Percentiles rank a stretch among this genome's conserved stretches.
phyloP scores from a whole-genome alignment of 2,113 vertebrate genomes.

The Eupsittula cactorum region DNA sequence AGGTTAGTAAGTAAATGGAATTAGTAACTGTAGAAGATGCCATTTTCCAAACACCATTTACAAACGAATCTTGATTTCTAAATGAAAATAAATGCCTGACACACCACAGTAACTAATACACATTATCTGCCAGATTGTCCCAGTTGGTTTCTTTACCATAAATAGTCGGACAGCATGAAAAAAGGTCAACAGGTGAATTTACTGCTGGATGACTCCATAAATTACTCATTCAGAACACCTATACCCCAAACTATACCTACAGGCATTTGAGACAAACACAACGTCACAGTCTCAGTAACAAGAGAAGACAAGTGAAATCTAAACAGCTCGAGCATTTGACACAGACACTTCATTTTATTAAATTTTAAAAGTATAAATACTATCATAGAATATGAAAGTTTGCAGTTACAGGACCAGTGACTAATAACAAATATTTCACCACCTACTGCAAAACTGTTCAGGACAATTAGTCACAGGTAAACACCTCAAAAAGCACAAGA shows the following conservation, averaged over 20 bases:
- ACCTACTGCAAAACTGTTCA: background rate
- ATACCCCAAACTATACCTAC: slow-evolving; percentile 21
- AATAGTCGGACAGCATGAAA: background rate
- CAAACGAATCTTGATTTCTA: background rate
- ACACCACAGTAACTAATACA: background rate
- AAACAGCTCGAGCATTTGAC: background rate
- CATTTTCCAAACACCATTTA: background rate
- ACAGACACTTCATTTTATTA: background rate
- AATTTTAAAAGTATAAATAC: background rate
- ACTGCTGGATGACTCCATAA: slow-evolving; percentile 34
- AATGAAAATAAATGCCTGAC: background rate
- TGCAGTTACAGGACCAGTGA: background rate
- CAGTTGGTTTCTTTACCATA: background rate
- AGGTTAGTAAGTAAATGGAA: background rate
- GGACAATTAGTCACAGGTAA: background rate
- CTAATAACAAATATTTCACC: background rate
- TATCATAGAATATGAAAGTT: background rate
- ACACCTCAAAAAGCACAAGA: background rate
- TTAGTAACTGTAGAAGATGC: background rate
- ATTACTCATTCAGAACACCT: slow-evolving; percentile 11
- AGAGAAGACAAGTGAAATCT: background rate
- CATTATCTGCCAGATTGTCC: background rate
- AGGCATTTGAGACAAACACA: background rate
- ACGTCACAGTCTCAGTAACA: background rate
- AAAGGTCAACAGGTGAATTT: slow-evolving; percentile 37